Evolutionary conservation across 2,113 vertebrate species (phyloP).

Genomic region (Candoia aspera): DNA sequence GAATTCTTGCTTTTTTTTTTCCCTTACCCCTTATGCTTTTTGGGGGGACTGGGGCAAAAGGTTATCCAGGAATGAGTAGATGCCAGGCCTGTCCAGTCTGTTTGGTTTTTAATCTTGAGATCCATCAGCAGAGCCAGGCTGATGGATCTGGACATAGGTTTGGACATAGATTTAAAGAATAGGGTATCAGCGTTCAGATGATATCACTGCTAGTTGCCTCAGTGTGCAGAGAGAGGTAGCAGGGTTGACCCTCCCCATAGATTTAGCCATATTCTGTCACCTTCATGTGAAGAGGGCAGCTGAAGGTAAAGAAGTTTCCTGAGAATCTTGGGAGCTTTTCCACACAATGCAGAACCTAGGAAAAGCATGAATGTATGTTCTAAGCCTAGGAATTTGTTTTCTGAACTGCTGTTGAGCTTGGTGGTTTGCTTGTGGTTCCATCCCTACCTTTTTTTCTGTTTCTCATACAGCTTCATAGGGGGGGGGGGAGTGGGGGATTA

Average conservation of each 20-base stretch:
- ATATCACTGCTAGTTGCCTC: not conserved
- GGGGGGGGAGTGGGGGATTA: not conserved
- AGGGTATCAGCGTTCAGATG: not conserved
- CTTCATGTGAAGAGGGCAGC: not conserved
- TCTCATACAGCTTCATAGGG: not conserved
- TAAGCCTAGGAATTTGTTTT: not conserved
- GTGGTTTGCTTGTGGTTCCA: not conserved
- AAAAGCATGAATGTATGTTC: not conserved
- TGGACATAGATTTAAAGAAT: not conserved
- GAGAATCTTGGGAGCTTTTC: not conserved
- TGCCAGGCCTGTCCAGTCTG: not conserved
- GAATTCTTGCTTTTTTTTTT: not conserved
- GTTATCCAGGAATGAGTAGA: not conserved
- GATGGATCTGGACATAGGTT: not conserved
- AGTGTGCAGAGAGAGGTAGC: not conserved
- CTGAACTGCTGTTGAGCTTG: not conserved
- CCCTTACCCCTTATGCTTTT: not conserved
- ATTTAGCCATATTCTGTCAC: not conserved
- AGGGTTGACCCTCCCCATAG: not conserved
- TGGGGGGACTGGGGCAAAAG: not conserved
- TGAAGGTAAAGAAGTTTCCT: not conserved
- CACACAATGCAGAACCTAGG: not conserved
- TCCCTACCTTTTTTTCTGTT: not conserved
- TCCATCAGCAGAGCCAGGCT: not conserved
- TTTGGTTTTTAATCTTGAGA: not conserved